Percentiles rank a stretch among this genome's conserved stretches.
These are phyloP conservation scores for Virgularia gustaviana DNA, from an alignment of 92 coral and sea anemone genomes.

Conservation along the genomic window DNA sequence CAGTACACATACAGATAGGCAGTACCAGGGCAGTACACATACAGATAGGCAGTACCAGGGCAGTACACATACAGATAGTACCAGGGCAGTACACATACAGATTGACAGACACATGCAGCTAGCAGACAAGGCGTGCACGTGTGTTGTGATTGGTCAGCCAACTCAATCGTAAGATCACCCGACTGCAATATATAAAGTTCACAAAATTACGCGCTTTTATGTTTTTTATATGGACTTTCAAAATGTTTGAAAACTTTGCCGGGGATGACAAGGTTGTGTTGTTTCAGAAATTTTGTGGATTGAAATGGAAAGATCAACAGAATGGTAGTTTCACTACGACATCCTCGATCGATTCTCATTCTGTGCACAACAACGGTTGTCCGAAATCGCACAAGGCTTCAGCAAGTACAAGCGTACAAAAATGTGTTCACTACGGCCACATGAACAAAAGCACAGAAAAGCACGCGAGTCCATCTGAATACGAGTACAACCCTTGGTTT, in stretches of 20 bases:
- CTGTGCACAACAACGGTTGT: slow-evolving; percentile 35
- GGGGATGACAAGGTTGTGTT: slow-evolving; percentile 73
- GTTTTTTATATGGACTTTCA: background rate
- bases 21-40: no score
- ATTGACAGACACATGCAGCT: no score
- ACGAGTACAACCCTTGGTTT: slow-evolving; percentile 66
- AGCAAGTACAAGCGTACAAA: slow-evolving; percentile 36
- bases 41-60: no score
- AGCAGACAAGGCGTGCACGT: background rate
- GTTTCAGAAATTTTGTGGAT: slow-evolving; percentile 80
- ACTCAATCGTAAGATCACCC: background rate
- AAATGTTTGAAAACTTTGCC: slow-evolving; percentile 82
- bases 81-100: no score
- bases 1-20: no score
- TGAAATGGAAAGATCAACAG: slow-evolving; percentile 50
- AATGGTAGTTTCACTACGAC: slow-evolving; percentile 51
- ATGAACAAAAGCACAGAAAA: background rate
- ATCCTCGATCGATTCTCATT: slow-evolving; percentile 27
- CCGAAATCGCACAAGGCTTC: slow-evolving; percentile 30
- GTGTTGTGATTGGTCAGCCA: background rate
- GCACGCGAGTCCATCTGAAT: no score
- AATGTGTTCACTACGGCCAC: background rate
- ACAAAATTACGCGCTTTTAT: background rate
- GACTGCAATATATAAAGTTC: background rate
- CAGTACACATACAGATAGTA: no score